These are phyloP conservation scores for Fabriciana adippe DNA, from an alignment of 2,888 invertebrate genomes.

Conservation along the genomic window DNA sequence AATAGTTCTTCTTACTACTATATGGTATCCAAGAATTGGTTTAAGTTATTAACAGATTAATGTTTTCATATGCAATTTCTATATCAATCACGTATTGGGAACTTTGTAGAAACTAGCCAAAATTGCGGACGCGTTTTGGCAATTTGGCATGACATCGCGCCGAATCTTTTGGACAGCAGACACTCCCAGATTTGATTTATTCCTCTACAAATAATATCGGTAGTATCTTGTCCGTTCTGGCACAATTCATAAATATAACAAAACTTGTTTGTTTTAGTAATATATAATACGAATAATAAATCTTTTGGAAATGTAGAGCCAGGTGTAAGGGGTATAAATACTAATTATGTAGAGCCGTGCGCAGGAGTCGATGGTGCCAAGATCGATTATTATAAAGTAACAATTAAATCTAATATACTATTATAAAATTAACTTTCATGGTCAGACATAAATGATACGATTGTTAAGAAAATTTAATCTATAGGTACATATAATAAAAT, in stretches of 20 bases:
- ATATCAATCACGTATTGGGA: too few species aligned
- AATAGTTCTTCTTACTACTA: too few species aligned
- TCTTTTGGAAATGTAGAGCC: conserved; percentile 29
- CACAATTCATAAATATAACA: conserved; percentile 11
- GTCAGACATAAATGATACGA: not conserved
- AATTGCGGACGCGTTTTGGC: conserved; percentile 9
- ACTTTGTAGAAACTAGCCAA: not conserved
- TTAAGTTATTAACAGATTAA: too few species aligned
- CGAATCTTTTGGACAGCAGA: conserved; percentile 19
- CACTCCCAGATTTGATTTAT: conserved; percentile 35
- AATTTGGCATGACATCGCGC: conserved; percentile 29
- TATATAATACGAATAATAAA: conserved; percentile 23
- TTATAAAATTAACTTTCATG: conserved; percentile 15
- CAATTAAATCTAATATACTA: conserved; percentile 20
- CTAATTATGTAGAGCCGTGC: conserved; percentile 45
- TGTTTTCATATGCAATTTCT: too few species aligned
- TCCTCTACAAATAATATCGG: conserved; percentile 17
- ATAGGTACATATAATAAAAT: too few species aligned
- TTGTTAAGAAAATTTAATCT: too few species aligned
- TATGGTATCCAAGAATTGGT: too few species aligned
- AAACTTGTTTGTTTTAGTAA: conserved; percentile 14
- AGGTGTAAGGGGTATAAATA: conserved; percentile 33
- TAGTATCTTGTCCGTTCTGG: conserved; percentile 4
- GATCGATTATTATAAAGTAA: conserved; percentile 49
- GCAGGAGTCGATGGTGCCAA: conserved; percentile 53